Percentiles rank a stretch among this genome's conserved stretches.
phyloP scores from a whole-genome alignment of 2,113 vertebrate species.

The Edolisoma coerulescens region DNA sequence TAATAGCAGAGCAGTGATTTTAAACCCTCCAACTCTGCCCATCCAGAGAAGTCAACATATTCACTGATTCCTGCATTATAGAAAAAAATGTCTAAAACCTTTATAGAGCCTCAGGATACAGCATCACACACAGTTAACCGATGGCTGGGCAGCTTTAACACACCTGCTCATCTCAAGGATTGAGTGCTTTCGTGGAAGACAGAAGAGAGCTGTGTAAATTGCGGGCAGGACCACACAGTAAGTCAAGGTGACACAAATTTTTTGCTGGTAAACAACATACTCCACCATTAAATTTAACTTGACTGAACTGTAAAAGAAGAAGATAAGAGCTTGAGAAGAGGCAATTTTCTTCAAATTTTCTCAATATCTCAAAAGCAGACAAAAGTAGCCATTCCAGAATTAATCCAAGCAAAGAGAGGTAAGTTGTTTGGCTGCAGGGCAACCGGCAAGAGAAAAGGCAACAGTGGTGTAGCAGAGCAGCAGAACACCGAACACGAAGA shows the following conservation, averaged over 20 bases:
- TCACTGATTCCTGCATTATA: background rate
- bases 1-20: background rate
- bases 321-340: background rate
- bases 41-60: background rate
- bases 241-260: background rate
- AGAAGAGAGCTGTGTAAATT: background rate
- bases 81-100: background rate
- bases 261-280: conserved; percentile 5
- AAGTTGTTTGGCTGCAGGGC: background rate
- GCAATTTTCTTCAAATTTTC: conserved; percentile 4
- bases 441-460: background rate
- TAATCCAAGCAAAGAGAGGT: background rate
- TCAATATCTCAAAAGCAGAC: background rate
- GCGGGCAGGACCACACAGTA: background rate
- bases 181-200: background rate
- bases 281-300: background rate
- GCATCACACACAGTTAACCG: background rate
- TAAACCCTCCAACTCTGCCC: background rate
- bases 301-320: background rate
- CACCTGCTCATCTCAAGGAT: background rate
- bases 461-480: background rate
- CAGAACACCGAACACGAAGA: background rate
- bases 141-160: background rate
- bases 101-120: background rate
- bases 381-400: background rate